These are phyloP conservation scores for Chalcis sispes DNA, from an alignment of 2,888 invertebrate genomes.

Conservation along the genomic window DNA sequence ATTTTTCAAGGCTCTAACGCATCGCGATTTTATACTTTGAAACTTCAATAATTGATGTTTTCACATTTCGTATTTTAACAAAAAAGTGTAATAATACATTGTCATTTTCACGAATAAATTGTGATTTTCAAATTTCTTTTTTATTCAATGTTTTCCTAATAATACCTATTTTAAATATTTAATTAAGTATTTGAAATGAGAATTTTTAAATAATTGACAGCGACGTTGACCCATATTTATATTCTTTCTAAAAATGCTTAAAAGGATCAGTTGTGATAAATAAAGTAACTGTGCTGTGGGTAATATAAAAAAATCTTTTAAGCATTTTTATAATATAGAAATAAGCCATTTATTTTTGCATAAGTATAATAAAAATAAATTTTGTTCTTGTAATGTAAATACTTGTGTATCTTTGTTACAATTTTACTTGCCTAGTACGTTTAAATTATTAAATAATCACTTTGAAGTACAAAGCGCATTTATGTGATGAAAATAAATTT, in stretches of 20 bases:
- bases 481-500: slow-evolving; percentile 7
- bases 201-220: slow-evolving; percentile 7
- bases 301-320: slow-evolving; percentile 41
- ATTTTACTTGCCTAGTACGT: slow-evolving; percentile 31
- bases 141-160: slow-evolving; percentile 20
- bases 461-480: slow-evolving; percentile 39
- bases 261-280: slow-evolving; percentile 12
- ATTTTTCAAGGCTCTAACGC: neutral
- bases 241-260: slow-evolving; percentile 17
- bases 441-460: neutral
- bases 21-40: slow-evolving; percentile 29
- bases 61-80: slow-evolving; percentile 34
- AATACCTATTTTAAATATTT: slow-evolving; percentile 17
- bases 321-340: slow-evolving; percentile 30
- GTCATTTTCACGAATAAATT: slow-evolving; percentile 54
- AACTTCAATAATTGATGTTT: slow-evolving; percentile 25
- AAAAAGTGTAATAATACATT: slow-evolving; percentile 41
- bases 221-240: neutral
- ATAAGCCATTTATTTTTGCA: slow-evolving; percentile 8
- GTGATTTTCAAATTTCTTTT: slow-evolving; percentile 47
- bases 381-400: slow-evolving; percentile 32
- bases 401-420: slow-evolving; percentile 24
- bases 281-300: neutral
- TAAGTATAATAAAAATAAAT: slow-evolving; percentile 27
- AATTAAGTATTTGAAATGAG: too few relatives aligned